These are phyloP conservation scores for Neoitamus cyanurus DNA, from an alignment of 2,888 invertebrate genomes.

Conservation along the genomic window DNA sequence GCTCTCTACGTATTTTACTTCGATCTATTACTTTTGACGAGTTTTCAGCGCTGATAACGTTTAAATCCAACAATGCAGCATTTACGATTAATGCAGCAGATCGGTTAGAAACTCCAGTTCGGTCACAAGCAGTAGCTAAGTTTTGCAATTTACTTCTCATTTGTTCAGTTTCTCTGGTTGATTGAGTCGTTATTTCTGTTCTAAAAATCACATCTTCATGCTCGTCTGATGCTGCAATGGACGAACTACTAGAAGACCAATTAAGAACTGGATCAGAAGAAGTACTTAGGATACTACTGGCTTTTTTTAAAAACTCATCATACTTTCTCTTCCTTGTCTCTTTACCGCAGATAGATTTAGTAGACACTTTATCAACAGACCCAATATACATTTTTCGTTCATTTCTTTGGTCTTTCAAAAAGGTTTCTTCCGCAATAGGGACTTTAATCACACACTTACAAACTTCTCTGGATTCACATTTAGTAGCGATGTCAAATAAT, in stretches of 20 bases:
- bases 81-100: conserved; percentile 21
- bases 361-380: background rate
- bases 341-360: background rate
- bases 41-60: conserved; percentile 7
- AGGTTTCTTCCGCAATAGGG: background rate
- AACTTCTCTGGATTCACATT: background rate
- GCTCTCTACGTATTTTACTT: conserved; percentile 22
- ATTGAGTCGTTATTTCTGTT: background rate
- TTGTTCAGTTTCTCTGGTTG: background rate
- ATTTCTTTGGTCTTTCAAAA: background rate
- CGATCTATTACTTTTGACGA: conserved; percentile 1
- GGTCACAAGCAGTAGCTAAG: conserved; percentile 26
- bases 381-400: background rate
- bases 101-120: conserved; percentile 29
- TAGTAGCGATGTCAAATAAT: background rate
- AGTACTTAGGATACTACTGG: conserved; percentile 9
- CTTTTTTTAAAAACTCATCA: conserved; percentile 22
- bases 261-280: background rate
- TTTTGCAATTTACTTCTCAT: background rate
- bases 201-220: background rate
- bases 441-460: background rate
- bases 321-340: conserved; percentile 20
- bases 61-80: conserved; percentile 1
- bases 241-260: background rate
- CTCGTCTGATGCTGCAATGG: background rate